Base-by-base conservation (phyloP, 1,140 invertebrate genomes). In the Drosophila kohkoa region DNA sequence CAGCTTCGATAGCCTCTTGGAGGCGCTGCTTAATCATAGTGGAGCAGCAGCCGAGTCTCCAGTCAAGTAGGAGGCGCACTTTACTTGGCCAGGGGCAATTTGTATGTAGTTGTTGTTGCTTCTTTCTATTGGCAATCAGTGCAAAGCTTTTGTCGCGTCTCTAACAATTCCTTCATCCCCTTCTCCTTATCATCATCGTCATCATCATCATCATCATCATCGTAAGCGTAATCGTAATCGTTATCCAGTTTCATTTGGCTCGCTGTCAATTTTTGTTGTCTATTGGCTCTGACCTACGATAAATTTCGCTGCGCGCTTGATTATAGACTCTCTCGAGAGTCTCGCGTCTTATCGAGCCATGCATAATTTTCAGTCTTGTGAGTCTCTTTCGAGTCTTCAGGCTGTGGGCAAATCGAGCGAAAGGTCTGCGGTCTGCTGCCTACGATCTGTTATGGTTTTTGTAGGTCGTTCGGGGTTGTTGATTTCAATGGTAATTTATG, bases 281-380 rank as follows among this genome's bases (percentile, higher is more conserved):
- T 67, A 69, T 78, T 80, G 81, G 65, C 83, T 86, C 80, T 86
- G 82, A 86, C 82, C 82, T 88, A 86, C 72, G 82, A 73, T 79
- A 86, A 75, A 76, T 79, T 79, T 73, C 73, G 76, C 72, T 87
- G 58, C 67, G 46, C 68, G 82, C 80, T 78, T 86, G 76, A 86
- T 86, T 86, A 86, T 74, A 76, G 32, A 75, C 58, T 75, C 67
- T 70, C 20, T 25, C 45, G 25, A 25, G 59, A 69, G 46, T 71
- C 67, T 77, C 76, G 51, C 59, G 51, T 77, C 66, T 70, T 30
- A 75, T 48, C 68, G 57, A 67, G 68, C 48, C 82, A 82, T 76
- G 70, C 77, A 85, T 85, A 85, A 85, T 81, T 86, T 80, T 60
- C 15, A 32, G 15, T 57, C 35, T 1, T 11, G 1, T 0, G 35